Evolutionary conservation across 2,113 vertebrate genomes (phyloP), one percentile per base, ranked within the genome.

Genomic region (Xenus cinereus): DNA sequence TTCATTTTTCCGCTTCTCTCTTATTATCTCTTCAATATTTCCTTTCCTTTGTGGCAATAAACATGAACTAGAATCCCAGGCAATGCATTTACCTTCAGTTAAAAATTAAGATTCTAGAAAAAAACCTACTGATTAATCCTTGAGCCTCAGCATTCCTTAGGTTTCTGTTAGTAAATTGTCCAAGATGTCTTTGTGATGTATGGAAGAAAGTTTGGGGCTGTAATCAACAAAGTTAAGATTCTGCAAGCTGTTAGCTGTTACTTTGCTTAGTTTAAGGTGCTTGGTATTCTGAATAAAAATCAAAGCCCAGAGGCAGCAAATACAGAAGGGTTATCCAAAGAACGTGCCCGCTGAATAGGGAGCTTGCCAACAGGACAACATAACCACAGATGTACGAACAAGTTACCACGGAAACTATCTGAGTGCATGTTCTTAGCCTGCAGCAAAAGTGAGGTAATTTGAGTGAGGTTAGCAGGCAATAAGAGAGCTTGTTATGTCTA

Each of bases 261-360:
- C 6, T 88, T 79, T 83, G 35, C 11, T 76, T 72, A 15, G 20
- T 45, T 85, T 39, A 35, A 41, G 9, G 12, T 56, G 3, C 10
- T 83, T 28, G 8, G 8, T 39, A 32, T 66, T 83, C 17, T 13
- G 39, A 21, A 9, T 43, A 23, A 28, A 85, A 66, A 39, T 43
- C 19, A 57, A 85, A 77, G 23, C 10, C 14, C 27, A 57, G 4
- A 16, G 39, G 10, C 48, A 57, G 33, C 8, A 88, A 50, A 54
- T 33, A 37, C 0, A 5, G 35, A 69, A 88, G 4, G 7, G 32
- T 62, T 77, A 33, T 66, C 37, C 67, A 88, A 26, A 85, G 39
- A 66, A 68, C n/a, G 11, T 27, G 4, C 0, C 27, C 0, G 0
- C 18, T 0, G 0, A 66, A 14, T 0, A 7, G 13, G 15, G 39